Conservation (phyloP, 53 echinoderm and acorn worm genomes). For the Holothuria leucospilota region DNA sequence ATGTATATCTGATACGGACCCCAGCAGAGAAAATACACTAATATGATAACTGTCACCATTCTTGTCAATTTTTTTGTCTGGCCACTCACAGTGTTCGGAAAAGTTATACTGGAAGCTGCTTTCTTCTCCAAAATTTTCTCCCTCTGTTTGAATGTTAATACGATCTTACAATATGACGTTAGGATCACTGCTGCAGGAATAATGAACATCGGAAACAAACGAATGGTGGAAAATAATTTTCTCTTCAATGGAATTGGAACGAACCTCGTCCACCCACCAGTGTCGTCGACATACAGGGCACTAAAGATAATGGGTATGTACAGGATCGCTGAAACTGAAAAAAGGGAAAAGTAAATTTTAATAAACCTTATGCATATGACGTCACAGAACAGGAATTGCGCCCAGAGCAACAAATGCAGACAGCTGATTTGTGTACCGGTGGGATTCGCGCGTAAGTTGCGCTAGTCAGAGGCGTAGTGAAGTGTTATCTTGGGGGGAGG, state of each 20-base stretch:
- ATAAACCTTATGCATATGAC: no score
- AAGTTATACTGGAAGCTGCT: not conserved
- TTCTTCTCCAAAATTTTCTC: not conserved
- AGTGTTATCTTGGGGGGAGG: no score
- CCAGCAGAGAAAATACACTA: conserved; percentile 28
- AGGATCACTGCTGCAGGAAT: conserved; percentile 20
- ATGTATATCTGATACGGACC: conserved; percentile 29
- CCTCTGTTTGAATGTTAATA: not conserved
- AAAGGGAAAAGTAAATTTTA: not conserved
- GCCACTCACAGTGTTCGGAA: not conserved
- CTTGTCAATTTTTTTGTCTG: conserved; percentile 21
- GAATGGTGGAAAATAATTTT: conserved; percentile 10
- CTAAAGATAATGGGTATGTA: not conserved
- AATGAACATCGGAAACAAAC: conserved; percentile 29
- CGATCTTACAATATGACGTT: conserved; percentile 4
- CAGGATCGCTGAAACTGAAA: conserved; percentile 11
- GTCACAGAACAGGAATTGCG: no score
- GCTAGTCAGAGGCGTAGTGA: no score
- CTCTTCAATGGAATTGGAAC: conserved; percentile 1
- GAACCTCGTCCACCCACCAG: not conserved
- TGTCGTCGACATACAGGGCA: not conserved
- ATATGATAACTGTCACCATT: conserved; percentile 14
- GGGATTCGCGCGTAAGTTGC: no score
- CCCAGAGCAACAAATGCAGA: no score
- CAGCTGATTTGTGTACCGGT: no score